These are phyloP conservation scores for Ranitomeya imitator DNA, from an alignment of 2,113 vertebrate species.

Conservation along the genomic window DNA sequence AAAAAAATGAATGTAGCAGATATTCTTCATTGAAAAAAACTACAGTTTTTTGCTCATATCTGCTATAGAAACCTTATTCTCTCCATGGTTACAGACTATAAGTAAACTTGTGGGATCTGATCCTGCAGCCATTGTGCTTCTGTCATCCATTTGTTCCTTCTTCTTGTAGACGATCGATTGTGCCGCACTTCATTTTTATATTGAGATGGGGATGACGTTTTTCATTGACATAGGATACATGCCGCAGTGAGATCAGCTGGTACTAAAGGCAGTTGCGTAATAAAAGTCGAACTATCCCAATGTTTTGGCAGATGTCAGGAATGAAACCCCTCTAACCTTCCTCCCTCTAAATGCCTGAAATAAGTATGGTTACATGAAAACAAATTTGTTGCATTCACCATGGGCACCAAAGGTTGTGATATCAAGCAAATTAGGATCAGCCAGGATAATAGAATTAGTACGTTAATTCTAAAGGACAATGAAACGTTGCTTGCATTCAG, in stretches of 20 bases:
- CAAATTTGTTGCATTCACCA: conserved; percentile 17
- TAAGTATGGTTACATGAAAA: conserved; percentile 20
- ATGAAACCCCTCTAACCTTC: background rate
- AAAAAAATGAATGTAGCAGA: no score
- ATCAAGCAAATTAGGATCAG: conserved; percentile 16
- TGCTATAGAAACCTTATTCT: background rate
- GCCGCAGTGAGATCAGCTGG: background rate
- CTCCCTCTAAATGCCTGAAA: background rate
- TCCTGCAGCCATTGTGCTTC: background rate
- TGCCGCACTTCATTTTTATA: background rate
- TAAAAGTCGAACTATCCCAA: background rate
- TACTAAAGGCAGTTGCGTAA: background rate
- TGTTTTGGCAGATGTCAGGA: background rate
- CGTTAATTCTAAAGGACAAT: conserved; percentile 43
- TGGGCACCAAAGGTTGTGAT: conserved; percentile 8
- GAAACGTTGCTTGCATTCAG: conserved; percentile 30
- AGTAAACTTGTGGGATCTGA: background rate
- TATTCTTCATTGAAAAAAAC: background rate
- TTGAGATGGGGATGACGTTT: background rate
- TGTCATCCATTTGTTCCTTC: background rate
- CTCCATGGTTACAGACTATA: background rate
- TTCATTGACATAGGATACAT: no score
- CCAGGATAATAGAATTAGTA: conserved; percentile 38
- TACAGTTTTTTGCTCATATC: background rate
- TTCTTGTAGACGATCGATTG: background rate